Evolutionary conservation across 92 coral and sea anemone genomes (phyloP), one percentile per base, ranked within the genome.

Genomic region (Paragorgia papillata): DNA sequence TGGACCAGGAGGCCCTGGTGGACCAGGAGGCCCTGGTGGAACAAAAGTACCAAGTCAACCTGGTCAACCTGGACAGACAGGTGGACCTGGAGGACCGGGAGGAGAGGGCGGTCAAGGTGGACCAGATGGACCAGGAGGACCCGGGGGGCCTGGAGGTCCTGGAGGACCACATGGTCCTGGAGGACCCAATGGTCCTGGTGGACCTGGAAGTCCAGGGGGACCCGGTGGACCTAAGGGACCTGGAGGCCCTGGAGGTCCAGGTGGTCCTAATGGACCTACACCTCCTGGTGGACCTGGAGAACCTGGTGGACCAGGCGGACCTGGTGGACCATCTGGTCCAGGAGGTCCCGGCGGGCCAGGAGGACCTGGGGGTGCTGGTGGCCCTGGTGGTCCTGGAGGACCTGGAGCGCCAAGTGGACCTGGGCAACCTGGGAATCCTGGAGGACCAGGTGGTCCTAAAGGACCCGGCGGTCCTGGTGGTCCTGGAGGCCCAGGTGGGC

Each of bases 361-460:
- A 30, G 85, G 84, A 30, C 76, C 96, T 0, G 68, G 66, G 0
- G 90, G 88, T 21, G 96, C 97, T 14, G 70, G 84, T 25, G 96
- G 96, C 0, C 96, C 96, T 19, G 65, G 87, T 19, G 87, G 87
- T 31, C 97, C 97, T 2, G 96, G 78, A n/a, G 84, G 85, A 43
- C 90, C 90, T 51, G 83, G 22, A 68, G 59, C 9, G 73, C 85
- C 59, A 24, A 51, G 51, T 1, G 35, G 46, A 66, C 81, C 28
- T 40, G 53, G 9, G 6, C 29, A 13, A 71, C 87, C 27, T 22
- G 39, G 43, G 9, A 3, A 30, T 9, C 87, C 87, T 9, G 50
- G 90, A 33, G 76, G 86, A 46, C 66, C 82, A 10, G 68, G 68
- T 46, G 26, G 28, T 24, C 82, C 82, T 39, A 89, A 89, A 15